Evolutionary conservation across 2,113 vertebrate genomes (phyloP), one percentile per base, ranked within the genome.

Genomic region (Deroptyus accipitrinus): DNA sequence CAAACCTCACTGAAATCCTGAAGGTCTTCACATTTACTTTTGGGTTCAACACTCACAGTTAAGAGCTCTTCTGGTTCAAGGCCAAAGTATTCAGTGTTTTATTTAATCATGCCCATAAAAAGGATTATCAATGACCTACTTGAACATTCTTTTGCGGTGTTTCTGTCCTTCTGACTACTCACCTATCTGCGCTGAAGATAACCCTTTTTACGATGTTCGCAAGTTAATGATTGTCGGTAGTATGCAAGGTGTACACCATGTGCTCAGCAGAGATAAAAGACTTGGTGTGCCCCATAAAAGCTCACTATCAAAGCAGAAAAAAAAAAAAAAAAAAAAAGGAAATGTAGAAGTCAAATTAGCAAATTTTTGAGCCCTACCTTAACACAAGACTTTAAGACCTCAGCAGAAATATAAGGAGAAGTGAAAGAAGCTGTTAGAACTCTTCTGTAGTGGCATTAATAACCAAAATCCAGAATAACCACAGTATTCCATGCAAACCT

Each of bases 201-300:
- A 91, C 35, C 63, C 66, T 90, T 76, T 91, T 85, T 92, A 92
- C 46, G 76, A 33, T 46, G 31, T 17, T 68, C 11, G 11, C 59
- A 82, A 76, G 95, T 95, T 94, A 96, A 96, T 94, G 82, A 96
- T 95, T 96, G 37, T 57, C n/a, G 46, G 67, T 11, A 17, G 39
- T 31, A 78, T 64, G 70, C 91, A 69, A 89, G 62, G 74, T 91
- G 90, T 93, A 92, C 92, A 62, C n/a, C 7, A 9, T 4, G 17
- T 80, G 84, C 90, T 70, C 76, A 75, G 63, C 63, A 91, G 37
- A 92, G 69, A 87, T 62, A 85, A 91, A 91, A 85, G 59, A n/a
- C 13, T 28, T 80, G 37, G 22, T n/a, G 52, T 68, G 39, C n/a
- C 25, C 48, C 27, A 35, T 82, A 72, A 87, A 75, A 86, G 15